These are phyloP conservation scores for Lordiphosa andalusiaca DNA, from an alignment of 2,888 invertebrate species.

Conservation along the genomic window DNA sequence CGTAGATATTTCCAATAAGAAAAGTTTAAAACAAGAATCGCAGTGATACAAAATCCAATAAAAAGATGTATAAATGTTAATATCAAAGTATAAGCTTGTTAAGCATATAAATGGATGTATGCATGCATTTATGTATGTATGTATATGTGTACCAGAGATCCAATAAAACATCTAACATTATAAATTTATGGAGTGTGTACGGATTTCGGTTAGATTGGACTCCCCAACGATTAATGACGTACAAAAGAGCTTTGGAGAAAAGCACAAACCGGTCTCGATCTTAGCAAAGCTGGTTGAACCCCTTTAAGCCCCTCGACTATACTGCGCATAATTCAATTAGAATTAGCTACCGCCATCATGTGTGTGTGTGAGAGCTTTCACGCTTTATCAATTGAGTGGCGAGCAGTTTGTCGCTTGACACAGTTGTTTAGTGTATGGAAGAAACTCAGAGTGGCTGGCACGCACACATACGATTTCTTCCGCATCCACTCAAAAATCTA, in stretches of 20 bases:
- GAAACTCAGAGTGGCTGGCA: constrained; percentile 20
- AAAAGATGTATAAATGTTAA: too few relatives aligned
- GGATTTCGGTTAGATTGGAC: background rate
- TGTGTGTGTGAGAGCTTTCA: constrained; percentile 13
- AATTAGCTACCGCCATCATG: background rate
- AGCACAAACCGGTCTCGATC: too few relatives aligned
- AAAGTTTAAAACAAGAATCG: too few relatives aligned
- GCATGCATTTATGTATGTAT: background rate
- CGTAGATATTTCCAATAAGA: too few relatives aligned
- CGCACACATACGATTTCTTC: constrained; percentile 13
- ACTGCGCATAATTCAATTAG: background rate
- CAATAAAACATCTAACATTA: constrained; percentile 2
- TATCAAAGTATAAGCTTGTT: too few relatives aligned
- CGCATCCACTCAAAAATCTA: background rate
- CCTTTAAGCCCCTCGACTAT: too few relatives aligned
- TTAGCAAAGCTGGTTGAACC: background rate
- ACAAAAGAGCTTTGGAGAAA: too few relatives aligned
- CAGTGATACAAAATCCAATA: too few relatives aligned
- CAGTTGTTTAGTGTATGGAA: constrained; percentile 30
- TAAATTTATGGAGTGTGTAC: background rate
- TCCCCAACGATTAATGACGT: background rate
- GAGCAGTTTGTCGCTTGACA: constrained; percentile 16
- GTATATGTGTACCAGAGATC: constrained; percentile 12
- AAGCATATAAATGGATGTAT: constrained; percentile 4
- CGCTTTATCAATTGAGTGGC: constrained; percentile 61